Evolutionary conservation across 2,888 invertebrate species (phyloP).

Genomic region (Pogonocherus hispidulus): DNA sequence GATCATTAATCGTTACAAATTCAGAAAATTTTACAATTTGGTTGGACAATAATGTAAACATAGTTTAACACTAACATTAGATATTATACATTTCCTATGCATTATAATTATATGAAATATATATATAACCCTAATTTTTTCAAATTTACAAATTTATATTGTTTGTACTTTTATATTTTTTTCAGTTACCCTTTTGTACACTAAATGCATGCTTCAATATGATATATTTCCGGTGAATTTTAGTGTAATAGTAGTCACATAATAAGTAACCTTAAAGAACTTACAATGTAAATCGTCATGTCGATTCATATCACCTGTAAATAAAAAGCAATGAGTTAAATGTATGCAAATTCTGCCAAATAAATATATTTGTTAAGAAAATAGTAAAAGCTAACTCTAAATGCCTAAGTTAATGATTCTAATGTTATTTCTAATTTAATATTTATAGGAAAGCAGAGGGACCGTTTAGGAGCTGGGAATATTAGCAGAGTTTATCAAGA

Average conservation of each 20-base stretch:
- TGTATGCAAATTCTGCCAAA: conserved; percentile 32
- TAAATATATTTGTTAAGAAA: background rate
- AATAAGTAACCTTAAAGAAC: conserved; percentile 64
- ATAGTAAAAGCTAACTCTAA: conserved; percentile 19
- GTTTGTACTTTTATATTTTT: no score
- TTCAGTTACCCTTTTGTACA: conserved; percentile 50
- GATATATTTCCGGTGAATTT: conserved; percentile 3
- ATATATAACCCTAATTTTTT: no score
- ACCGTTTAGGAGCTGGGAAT: conserved; percentile 19
- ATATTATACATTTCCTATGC: no score
- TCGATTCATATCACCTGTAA: conserved; percentile 82
- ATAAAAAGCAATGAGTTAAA: conserved; percentile 55
- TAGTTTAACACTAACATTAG: no score
- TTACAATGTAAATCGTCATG: conserved; percentile 84
- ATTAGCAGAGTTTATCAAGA: conserved; percentile 64
- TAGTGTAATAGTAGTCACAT: conserved; percentile 3
- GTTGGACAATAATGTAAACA: no score
- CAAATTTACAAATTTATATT: no score
- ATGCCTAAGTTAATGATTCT: conserved; percentile 8
- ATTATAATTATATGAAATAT: no score
- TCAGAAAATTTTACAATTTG: no score
- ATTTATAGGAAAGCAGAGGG: conserved; percentile 22
- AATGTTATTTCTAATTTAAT: conserved; percentile 14
- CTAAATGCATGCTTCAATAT: conserved; percentile 42
- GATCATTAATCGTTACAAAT: no score